Evolutionary conservation across 2,888 invertebrate genomes (phyloP).

Genomic region (Machimus rusticus): DNA sequence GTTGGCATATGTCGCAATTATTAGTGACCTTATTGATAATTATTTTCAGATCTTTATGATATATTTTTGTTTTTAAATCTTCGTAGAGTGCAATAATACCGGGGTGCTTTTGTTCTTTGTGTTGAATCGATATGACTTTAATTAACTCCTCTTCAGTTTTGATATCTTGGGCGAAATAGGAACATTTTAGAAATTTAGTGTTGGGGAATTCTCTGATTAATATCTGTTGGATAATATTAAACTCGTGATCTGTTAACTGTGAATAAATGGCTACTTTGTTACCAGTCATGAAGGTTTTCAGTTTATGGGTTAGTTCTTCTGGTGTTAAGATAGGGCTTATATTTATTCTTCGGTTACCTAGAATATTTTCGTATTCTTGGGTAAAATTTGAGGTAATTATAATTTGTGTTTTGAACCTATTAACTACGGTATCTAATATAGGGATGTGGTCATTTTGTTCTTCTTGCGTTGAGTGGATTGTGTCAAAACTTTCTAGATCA

Average conservation of each 20-base stretch:
- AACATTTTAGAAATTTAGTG: conserved; percentile 3
- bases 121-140: conserved; percentile 24
- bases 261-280: background rate
- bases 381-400: background rate
- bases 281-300: background rate
- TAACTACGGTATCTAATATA: background rate
- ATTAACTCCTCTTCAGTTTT: background rate
- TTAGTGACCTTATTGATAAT: conserved; percentile 41
- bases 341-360: background rate
- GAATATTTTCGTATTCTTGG: no score
- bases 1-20: conserved; percentile 35
- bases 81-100: conserved; percentile 40
- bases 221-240: background rate
- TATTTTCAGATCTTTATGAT: conserved; percentile 36
- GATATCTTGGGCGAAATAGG: conserved; percentile 20
- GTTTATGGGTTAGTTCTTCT: background rate
- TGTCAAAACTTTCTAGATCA: background rate
- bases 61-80: conserved; percentile 37
- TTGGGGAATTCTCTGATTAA: conserved; percentile 3
- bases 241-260: background rate
- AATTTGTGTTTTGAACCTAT: conserved; percentile 19
- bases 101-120: conserved; percentile 27
- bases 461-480: conserved; percentile 9
- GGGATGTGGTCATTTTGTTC: background rate
- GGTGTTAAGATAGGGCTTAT: background rate